Base-by-base conservation (phyloP, 1,140 invertebrate genomes). In the Drosophila guanche region DNA sequence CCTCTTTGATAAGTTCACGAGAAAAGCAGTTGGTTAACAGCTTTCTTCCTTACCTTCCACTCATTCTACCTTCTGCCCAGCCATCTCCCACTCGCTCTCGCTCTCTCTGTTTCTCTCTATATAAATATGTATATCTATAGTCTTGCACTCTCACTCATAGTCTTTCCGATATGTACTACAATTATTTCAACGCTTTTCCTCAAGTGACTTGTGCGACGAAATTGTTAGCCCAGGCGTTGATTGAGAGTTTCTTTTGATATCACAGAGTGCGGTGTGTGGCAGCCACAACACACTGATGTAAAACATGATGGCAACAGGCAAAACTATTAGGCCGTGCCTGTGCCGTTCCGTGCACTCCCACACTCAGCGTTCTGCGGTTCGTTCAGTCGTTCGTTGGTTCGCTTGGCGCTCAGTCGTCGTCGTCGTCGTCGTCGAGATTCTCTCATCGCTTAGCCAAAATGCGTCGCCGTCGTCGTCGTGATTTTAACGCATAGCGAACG, bases 161-260 rank as follows among this genome's bases (percentile, higher is more conserved):
- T 48, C 33, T 50, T 55, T 45, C 37, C 37, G 25, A 45, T 61
- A 40, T 47, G n/a, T 29, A 37, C 40, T 48, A 60, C 61, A 66
- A 73, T 60, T 78, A 73, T 74, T 67, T 79, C 51, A 54, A 51
- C 60, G 68, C 69, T 81, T 79, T 76, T 81, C 73, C 79, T 83
- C 69, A 77, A 83, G 68, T 81, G 79, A 76, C 77, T 37, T 37
- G 33, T 79, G 78, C 78, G 78, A 76, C 78, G 61, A 81, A 81
- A 73, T 83, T 76, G 69, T 70, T 86, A 59, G 78, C 75, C 59
- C 61, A 61, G 81, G 81, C 84, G 74, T 81, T 86, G 83, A 86
- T 86, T 86, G 83, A 89, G 83, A 89, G 83, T 86, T 83, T 86
- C 83, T 86, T 86, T 83, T 88, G 52, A 63, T 69, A 54, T 76